Conservation (phyloP, 2,113 vertebrate species). For the Phainopepla nitens region DNA sequence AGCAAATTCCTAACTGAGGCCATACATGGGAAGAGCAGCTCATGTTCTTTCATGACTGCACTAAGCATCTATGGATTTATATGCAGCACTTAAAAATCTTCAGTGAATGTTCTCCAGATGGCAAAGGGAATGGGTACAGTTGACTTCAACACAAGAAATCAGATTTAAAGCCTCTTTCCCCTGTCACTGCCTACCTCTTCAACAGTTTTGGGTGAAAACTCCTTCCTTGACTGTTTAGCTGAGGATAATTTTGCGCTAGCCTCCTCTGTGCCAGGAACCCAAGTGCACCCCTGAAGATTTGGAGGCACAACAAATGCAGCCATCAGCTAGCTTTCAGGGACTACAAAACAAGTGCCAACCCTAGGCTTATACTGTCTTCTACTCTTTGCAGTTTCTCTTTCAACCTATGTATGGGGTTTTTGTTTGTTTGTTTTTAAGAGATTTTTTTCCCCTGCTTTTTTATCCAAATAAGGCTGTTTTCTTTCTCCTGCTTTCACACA, state of each 20-base stretch:
- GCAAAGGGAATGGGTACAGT: background rate
- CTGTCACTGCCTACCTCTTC: background rate
- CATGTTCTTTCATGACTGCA: background rate
- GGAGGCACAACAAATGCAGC: background rate
- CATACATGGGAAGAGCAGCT: background rate
- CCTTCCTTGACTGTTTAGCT: background rate
- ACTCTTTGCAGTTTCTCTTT: background rate
- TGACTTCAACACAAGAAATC: background rate
- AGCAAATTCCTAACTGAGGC: background rate
- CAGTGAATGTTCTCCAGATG: background rate
- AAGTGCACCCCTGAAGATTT: background rate
- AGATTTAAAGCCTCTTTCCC: background rate
- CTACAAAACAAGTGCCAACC: background rate
- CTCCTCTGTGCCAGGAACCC: background rate
- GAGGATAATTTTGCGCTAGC: background rate
- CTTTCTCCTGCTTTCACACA: background rate
- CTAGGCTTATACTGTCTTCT: background rate
- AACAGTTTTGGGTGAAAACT: background rate
- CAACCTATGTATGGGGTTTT: background rate
- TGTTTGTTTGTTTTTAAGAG: background rate
- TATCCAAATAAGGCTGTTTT: conserved; percentile 5
- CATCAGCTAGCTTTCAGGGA: background rate
- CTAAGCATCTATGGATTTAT: background rate
- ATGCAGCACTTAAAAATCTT: background rate
- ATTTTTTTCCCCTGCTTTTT: background rate